Percentiles rank a stretch among this genome's conserved stretches.
These are phyloP conservation scores for Imbricaverruca yamaguchii DNA, from an alignment of 2,888 invertebrate species.

Conservation along the genomic window DNA sequence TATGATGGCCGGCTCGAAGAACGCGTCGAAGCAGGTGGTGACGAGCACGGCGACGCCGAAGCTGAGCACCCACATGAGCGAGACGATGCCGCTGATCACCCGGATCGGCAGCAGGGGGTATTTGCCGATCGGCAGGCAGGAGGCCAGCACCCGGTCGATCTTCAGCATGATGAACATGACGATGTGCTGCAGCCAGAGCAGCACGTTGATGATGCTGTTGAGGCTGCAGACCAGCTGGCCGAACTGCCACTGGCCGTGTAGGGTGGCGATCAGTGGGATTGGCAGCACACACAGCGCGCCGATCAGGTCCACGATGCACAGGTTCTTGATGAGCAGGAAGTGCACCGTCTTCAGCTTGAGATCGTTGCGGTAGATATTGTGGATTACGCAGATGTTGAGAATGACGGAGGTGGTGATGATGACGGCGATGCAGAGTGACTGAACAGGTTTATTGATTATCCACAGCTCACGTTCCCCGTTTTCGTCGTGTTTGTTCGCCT, in stretches of 20 bases:
- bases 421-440: slow-evolving; percentile 26
- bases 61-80: slow-evolving; percentile 28
- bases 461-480: slow-evolving; percentile 9
- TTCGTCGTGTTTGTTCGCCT: slow-evolving; percentile 6
- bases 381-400: slow-evolving; percentile 36
- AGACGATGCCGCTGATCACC: slow-evolving; percentile 21
- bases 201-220: slow-evolving; percentile 36
- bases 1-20: slow-evolving; percentile 36
- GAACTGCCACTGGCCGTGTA: slow-evolving; percentile 36
- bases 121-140: slow-evolving; percentile 35
- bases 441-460: slow-evolving; percentile 25
- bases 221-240: slow-evolving; percentile 34
- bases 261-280: slow-evolving; percentile 35
- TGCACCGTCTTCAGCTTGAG: slow-evolving; percentile 36
- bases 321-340: slow-evolving; percentile 37
- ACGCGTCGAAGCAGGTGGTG: slow-evolving; percentile 24
- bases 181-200: slow-evolving; percentile 37
- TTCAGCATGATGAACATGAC: slow-evolving; percentile 35
- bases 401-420: slow-evolving; percentile 34
- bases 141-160: slow-evolving; percentile 35
- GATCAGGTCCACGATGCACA: slow-evolving; percentile 36
- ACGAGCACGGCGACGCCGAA: slow-evolving; percentile 26
- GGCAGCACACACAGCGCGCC: slow-evolving; percentile 37
- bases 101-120: slow-evolving; percentile 28
- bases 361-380: slow-evolving; percentile 35